Evolutionary conservation across 2,113 vertebrate species (phyloP).

Genomic region (Salminus brasiliensis): DNA sequence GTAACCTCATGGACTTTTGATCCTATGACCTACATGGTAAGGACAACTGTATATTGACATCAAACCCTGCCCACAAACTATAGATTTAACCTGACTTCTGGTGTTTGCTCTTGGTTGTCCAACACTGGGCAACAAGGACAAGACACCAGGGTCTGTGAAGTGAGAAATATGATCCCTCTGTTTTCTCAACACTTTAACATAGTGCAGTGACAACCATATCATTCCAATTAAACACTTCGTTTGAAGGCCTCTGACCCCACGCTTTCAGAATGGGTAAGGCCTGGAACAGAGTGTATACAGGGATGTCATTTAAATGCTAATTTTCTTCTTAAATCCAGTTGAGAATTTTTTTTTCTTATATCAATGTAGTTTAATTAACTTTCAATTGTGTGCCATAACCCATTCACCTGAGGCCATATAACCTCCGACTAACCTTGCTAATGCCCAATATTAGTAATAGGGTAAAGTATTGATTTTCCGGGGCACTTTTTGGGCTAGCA

Average conservation of each 20-base stretch:
- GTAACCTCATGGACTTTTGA: neutral
- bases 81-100: neutral
- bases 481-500: conserved; percentile 13
- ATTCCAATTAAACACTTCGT: neutral
- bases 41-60: neutral
- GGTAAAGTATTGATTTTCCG: conserved; percentile 32
- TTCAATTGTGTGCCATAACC: conserved; percentile 9
- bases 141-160: neutral
- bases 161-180: neutral
- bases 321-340: conserved; percentile 9
- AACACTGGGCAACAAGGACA: neutral
- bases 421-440: conserved; percentile 17
- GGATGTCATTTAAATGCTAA: neutral
- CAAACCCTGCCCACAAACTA: conserved; percentile 7
- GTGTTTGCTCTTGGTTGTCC: neutral
- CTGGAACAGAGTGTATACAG: neutral
- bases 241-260: neutral
- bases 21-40: conserved; percentile 2
- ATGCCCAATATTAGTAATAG: conserved; percentile 35
- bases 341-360: neutral
- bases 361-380: conserved; percentile 37
- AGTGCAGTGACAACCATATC: neutral
- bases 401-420: neutral
- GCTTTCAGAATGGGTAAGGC: neutral
- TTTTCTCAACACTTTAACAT: neutral